A percentile compares a stretch with the other conserved stretches of the same genome.
These are phyloP conservation scores for Salvator merianae DNA, from an alignment of 2,113 vertebrate species.

Conservation along the genomic window DNA sequence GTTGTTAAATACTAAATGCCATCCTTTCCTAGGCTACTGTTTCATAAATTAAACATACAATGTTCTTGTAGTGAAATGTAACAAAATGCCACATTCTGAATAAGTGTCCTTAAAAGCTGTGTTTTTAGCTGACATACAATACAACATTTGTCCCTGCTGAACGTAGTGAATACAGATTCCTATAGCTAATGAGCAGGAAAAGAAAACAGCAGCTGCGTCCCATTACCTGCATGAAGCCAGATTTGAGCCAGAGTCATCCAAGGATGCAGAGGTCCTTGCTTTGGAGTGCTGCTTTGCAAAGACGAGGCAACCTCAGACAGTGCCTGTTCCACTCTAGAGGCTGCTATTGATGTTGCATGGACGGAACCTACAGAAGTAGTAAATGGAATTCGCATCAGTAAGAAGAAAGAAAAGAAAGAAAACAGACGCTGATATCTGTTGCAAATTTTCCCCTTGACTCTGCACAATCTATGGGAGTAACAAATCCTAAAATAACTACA, in stretches of 20 bases:
- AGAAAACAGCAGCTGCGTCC: conserved; percentile 11
- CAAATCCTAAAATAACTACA: not conserved
- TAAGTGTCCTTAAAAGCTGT: not conserved
- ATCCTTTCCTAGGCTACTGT: not conserved
- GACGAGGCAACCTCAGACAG: conserved; percentile 96
- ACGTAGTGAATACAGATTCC: conserved; percentile 11
- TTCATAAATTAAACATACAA: conserved; percentile 29
- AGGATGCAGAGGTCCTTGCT: conserved; percentile 94
- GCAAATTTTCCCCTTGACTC: conserved; percentile 5
- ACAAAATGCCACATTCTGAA: not conserved
- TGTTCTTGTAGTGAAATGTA: not conserved
- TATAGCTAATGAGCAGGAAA: conserved; percentile 20
- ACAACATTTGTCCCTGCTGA: conserved; percentile 5
- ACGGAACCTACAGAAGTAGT: conserved; percentile 83
- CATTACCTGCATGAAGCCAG: conserved; percentile 96
- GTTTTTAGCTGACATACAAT: not conserved
- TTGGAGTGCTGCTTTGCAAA: conserved; percentile 94
- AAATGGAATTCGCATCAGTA: conserved; percentile 22
- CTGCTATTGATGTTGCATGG: conserved; percentile 95
- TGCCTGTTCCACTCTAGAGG: conserved; percentile 96
- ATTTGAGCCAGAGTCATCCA: conserved; percentile 99
- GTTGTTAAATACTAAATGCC: conserved; percentile 25
- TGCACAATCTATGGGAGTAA: conserved; percentile 14
- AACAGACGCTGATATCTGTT: not conserved
- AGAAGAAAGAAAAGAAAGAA: conserved; percentile 26